phyloP scores from a whole-genome alignment of 2,888 invertebrate genomes.

The Marasmarcha lunaedactyla region DNA sequence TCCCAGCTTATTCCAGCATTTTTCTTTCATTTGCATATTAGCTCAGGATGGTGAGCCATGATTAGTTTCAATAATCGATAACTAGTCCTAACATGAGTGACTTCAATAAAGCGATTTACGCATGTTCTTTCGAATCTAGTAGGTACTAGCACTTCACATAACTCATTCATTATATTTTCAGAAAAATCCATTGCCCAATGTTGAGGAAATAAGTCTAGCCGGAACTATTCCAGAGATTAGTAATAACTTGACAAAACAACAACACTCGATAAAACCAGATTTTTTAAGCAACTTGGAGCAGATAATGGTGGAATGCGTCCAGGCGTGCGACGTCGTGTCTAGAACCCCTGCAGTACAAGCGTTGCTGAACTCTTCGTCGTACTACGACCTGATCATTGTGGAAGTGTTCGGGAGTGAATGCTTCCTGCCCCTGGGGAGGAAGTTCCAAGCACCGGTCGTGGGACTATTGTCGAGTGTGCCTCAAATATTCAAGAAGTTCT shows the following conservation, averaged over 20 bases:
- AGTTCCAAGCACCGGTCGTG: slow-evolving; percentile 64
- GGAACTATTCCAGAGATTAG: slow-evolving; percentile 58
- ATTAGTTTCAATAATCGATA: too few species aligned
- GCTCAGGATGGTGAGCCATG: too few species aligned
- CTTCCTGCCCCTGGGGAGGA: slow-evolving; percentile 64
- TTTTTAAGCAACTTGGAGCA: slow-evolving; percentile 50
- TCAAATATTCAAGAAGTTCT: too few species aligned
- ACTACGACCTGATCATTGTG: slow-evolving; percentile 51
- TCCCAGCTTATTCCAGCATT: too few species aligned
- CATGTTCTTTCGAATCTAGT: too few species aligned
- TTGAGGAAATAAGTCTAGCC: slow-evolving; percentile 55
- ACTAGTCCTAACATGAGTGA: too few species aligned
- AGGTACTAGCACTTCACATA: too few species aligned
- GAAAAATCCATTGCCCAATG: slow-evolving; percentile 50
- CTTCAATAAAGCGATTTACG: too few species aligned
- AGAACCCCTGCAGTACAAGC: slow-evolving; percentile 42
- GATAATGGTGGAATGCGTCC: slow-evolving; percentile 56
- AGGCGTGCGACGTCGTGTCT: slow-evolving; percentile 52
- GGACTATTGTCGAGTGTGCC: slow-evolving; percentile 64
- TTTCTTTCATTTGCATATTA: too few species aligned
- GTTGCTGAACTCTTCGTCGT: slow-evolving; percentile 39
- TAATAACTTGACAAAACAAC: slow-evolving; percentile 44
- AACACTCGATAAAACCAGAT: slow-evolving; percentile 43
- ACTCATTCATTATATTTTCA: too few species aligned
- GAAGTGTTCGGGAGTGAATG: slow-evolving; percentile 71